phyloP scores from a whole-genome alignment of 2,888 invertebrate species.

The Callyntrura guangdongensis region DNA sequence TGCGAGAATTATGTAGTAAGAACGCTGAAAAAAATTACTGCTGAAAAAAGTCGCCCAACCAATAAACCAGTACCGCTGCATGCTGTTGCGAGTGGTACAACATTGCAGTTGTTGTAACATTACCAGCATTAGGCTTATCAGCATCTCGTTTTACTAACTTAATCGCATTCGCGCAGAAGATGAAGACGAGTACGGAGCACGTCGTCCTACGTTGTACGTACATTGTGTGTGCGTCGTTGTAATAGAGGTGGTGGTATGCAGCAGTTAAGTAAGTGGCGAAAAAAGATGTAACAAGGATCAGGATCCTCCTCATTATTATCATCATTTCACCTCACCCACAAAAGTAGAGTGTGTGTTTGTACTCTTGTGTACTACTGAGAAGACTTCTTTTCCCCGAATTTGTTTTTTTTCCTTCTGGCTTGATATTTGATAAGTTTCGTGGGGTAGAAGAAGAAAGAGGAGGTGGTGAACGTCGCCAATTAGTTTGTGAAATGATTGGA shows the following conservation, averaged over 20 bases:
- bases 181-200: constrained; percentile 43
- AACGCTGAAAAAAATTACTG: constrained; percentile 20
- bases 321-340: not conserved
- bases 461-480: constrained; percentile 17
- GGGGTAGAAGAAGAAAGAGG: not conserved
- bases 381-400: constrained; percentile 39
- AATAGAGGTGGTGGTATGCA: not conserved
- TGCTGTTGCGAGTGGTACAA: not conserved
- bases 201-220: constrained; percentile 4
- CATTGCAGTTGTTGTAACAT: not conserved
- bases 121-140: not conserved
- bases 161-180: constrained; percentile 33
- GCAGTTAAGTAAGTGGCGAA: not conserved
- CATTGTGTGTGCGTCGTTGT: not conserved
- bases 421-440: constrained; percentile 30
- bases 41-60: constrained; percentile 16
- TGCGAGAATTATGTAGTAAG: constrained; percentile 12
- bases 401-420: constrained; percentile 12
- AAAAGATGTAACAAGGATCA: no score
- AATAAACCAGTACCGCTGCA: not conserved
- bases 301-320: constrained; percentile 28
- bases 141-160: not conserved
- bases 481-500: constrained; percentile 23
- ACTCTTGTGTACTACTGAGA: not conserved
- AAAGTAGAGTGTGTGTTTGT: constrained; percentile 13